Evolutionary conservation across 1,140 invertebrate species (phyloP).

Genomic region (Pygmarrhopalites habei): DNA sequence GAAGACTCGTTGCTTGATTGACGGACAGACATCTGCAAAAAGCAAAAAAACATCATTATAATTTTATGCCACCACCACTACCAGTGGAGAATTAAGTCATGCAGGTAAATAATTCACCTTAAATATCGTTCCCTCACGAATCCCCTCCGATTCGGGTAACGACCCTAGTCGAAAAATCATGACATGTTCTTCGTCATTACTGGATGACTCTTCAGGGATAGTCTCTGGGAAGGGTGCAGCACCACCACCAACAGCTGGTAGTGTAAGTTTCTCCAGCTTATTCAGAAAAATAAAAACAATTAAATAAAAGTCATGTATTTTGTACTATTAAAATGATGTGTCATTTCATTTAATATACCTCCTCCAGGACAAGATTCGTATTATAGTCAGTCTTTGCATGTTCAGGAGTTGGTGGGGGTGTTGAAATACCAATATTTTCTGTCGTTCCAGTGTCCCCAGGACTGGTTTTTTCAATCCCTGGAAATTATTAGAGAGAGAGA

Average conservation of each 20-base stretch:
- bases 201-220: constrained; percentile 77
- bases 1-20: constrained; percentile 35
- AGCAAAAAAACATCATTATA: neutral
- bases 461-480: neutral
- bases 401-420: constrained; percentile 39
- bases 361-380: constrained; percentile 36
- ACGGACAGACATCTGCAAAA: constrained; percentile 36
- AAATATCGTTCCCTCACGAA: constrained; percentile 55
- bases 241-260: constrained; percentile 16
- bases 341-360: too few species aligned
- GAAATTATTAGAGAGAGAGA: too few species aligned
- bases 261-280: constrained; percentile 35
- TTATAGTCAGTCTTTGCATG: constrained; percentile 37
- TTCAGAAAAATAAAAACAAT: too few species aligned
- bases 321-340: neutral
- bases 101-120: constrained; percentile 49
- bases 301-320: neutral
- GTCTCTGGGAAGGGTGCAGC: constrained; percentile 75
- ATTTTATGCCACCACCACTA: neutral
- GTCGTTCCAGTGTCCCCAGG: neutral
- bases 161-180: constrained; percentile 70
- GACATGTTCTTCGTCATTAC: constrained; percentile 82
- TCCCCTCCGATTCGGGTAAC: constrained; percentile 56
- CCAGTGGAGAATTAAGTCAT: neutral
- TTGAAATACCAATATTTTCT: constrained; percentile 27